phyloP scores from a whole-genome alignment of 2,888 invertebrate genomes.

The Elegia similella region DNA sequence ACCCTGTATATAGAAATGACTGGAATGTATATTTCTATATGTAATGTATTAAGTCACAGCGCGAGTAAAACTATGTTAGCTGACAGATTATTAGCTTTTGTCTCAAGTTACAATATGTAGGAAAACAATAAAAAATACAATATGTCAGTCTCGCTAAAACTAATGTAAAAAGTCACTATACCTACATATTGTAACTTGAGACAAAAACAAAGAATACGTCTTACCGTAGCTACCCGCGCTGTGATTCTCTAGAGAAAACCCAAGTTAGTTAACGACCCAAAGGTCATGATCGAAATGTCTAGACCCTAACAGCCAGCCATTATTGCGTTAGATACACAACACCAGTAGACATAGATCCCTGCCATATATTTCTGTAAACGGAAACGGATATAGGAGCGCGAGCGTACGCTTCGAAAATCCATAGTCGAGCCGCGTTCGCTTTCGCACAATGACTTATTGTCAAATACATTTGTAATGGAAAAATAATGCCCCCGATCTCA shows the following conservation, averaged over 20 bases:
- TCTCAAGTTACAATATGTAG: too few species aligned
- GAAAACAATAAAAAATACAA: too few species aligned
- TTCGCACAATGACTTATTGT: constrained; percentile 4
- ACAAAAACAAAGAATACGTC: neutral
- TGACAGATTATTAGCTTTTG: neutral
- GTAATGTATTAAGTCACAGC: neutral
- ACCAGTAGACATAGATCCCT: neutral
- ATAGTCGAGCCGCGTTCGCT: neutral
- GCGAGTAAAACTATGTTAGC: neutral
- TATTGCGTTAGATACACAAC: neutral
- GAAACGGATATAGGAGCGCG: constrained; percentile 1
- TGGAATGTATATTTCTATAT: too few species aligned
- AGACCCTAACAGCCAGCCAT: too few species aligned
- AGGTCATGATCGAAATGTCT: too few species aligned
- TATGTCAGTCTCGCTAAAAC: too few species aligned
- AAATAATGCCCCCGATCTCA: neutral
- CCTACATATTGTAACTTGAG: too few species aligned
- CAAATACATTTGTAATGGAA: constrained; percentile 9
- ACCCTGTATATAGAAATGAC: too few species aligned
- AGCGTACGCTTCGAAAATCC: neutral
- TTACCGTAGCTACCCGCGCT: too few species aligned
- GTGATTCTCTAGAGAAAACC: too few species aligned
- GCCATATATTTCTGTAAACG: constrained; percentile 8
- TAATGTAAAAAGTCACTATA: too few species aligned
- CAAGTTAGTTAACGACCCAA: too few species aligned